A percentile compares a stretch with the other conserved stretches of the same genome.
phyloP scores from a whole-genome alignment of 2,113 vertebrate genomes.

The Turnix velox region DNA sequence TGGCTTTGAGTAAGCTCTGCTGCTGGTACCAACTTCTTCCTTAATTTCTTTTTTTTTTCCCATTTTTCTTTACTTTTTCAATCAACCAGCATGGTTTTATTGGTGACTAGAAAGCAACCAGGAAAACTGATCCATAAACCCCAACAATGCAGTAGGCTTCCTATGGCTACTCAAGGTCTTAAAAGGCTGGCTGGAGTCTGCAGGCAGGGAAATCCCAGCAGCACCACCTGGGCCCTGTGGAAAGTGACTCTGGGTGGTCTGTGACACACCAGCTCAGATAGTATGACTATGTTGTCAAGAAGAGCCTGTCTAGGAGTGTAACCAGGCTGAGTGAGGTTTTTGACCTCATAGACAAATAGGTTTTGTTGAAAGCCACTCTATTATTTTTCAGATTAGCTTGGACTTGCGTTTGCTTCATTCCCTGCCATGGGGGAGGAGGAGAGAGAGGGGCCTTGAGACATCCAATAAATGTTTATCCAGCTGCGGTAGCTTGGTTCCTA shows the following conservation, averaged over 20 bases:
- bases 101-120: not conserved
- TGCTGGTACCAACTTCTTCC: not conserved
- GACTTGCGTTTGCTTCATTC: conserved; percentile 32
- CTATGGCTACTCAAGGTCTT: conserved; percentile 2
- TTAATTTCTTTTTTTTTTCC: not conserved
- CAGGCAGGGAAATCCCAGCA: conserved; percentile 13
- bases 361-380: conserved; percentile 52
- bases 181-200: not conserved
- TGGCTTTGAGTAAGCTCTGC: not conserved
- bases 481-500: conserved; percentile 18
- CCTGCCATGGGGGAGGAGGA: not conserved
- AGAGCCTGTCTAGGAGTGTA: conserved; percentile 3
- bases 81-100: not conserved
- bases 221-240: not conserved
- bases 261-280: not conserved
- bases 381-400: conserved; percentile 62
- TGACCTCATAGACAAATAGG: conserved; percentile 55
- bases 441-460: not conserved
- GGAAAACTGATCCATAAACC: conserved; percentile 9
- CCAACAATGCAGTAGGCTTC: not conserved
- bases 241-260: conserved; percentile 57
- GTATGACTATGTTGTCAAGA: conserved; percentile 3
- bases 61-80: not conserved
- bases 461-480: conserved; percentile 60
- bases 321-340: conserved; percentile 42